Conservation (phyloP, 1,140 invertebrate genomes). For the Phortica variegata region DNA sequence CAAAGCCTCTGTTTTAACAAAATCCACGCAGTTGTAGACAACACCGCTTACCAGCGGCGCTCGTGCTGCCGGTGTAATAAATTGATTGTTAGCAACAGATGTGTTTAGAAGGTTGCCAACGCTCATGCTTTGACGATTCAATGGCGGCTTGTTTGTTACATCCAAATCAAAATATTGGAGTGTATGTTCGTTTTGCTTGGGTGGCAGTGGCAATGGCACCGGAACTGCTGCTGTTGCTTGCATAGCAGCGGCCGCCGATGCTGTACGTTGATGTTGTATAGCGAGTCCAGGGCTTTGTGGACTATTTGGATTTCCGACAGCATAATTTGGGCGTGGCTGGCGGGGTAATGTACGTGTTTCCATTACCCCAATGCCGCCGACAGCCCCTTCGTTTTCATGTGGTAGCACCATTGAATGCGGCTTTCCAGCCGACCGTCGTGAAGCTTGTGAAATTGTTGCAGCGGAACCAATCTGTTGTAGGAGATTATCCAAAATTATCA, state of each 20-base stretch:
- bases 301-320: constrained; percentile 29
- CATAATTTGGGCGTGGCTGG: constrained; percentile 27
- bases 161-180: constrained; percentile 75
- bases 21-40: constrained; percentile 88
- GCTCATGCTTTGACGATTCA: constrained; percentile 41
- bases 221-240: constrained; percentile 23
- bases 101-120: constrained; percentile 36
- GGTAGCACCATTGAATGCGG: constrained; percentile 43
- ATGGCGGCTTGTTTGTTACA: constrained; percentile 52
- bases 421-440: constrained; percentile 36
- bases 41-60: constrained; percentile 57
- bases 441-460: constrained; percentile 32
- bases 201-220: constrained; percentile 1
- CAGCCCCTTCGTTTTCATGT: constrained; percentile 35
- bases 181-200: constrained; percentile 40
- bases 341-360: constrained; percentile 51
- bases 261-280: constrained; percentile 45
- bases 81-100: too few relatives aligned
- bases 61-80: constrained; percentile 19
- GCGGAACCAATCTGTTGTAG: constrained; percentile 26
- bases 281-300: constrained; percentile 28
- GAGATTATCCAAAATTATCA: not conserved
- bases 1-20: constrained; percentile 87
- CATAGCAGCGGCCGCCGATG: constrained; percentile 22
- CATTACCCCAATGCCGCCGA: constrained; percentile 20